These are phyloP conservation scores for Notodonta dromedarius DNA, from an alignment of 2,888 invertebrate species.

Conservation along the genomic window DNA sequence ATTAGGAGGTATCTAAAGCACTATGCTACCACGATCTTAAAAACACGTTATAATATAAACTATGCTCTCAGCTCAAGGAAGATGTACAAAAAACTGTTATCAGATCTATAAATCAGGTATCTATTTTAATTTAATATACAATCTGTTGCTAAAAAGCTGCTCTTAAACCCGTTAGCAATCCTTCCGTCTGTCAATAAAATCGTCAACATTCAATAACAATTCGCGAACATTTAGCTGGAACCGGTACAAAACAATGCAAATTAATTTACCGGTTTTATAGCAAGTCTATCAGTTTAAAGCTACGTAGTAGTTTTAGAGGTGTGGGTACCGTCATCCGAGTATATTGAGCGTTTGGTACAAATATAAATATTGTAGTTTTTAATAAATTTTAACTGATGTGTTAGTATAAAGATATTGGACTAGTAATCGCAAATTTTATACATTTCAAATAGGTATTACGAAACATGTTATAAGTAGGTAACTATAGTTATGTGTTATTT, in stretches of 20 bases:
- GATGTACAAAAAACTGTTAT: not conserved
- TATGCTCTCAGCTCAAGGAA: not conserved
- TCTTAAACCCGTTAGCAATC: not conserved
- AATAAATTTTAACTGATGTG: too few species aligned
- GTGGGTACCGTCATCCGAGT: not conserved
- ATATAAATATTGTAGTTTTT: too few species aligned
- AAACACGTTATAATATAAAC: not conserved
- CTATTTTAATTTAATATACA: not conserved
- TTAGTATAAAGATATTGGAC: too few species aligned
- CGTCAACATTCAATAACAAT: conserved; percentile 6
- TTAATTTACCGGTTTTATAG: conserved; percentile 35
- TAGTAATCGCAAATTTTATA: too few species aligned
- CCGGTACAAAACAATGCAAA: conserved; percentile 39
- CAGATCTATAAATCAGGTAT: not conserved
- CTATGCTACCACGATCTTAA: not conserved
- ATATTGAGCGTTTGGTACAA: not conserved
- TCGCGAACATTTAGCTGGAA: conserved; percentile 12
- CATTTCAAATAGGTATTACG: too few species aligned
- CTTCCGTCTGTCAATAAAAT: conserved; percentile 6
- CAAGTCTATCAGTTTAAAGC: conserved; percentile 30
- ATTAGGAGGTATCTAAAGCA: too few species aligned
- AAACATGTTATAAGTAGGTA: too few species aligned
- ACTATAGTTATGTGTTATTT: too few species aligned
- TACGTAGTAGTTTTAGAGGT: conserved; percentile 9
- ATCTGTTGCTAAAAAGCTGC: not conserved